phyloP scores from a whole-genome alignment of 1,140 invertebrate species.

The Solenopsis invicta region DNA sequence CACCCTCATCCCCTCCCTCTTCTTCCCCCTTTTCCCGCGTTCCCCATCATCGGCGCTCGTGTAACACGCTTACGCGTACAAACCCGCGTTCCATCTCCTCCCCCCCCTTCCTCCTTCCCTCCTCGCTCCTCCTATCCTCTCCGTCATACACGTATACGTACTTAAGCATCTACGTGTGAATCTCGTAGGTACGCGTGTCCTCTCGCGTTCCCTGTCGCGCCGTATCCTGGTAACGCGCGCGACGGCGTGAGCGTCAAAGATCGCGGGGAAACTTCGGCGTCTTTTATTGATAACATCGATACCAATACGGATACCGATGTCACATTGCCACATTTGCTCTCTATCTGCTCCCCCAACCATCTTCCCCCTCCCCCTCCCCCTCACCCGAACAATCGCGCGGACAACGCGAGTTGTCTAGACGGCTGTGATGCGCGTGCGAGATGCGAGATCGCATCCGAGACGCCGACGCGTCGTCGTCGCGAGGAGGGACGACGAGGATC shows the following conservation, averaged over 20 bases:
- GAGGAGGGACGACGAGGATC: background rate
- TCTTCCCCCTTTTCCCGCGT: no score
- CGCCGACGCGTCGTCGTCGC: conserved; percentile 1
- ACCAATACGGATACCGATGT: conserved; percentile 4
- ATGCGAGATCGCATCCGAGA: background rate
- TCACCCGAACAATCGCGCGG: background rate
- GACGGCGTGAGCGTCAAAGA: background rate
- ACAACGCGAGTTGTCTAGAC: conserved; percentile 11
- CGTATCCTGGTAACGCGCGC: background rate
- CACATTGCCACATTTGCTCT: conserved; percentile 20
- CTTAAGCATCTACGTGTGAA: conserved; percentile 43
- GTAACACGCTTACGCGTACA: background rate
- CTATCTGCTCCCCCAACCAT: background rate
- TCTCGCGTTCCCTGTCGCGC: background rate
- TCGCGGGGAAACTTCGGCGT: background rate
- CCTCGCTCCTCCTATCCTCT: background rate
- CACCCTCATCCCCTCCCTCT: background rate
- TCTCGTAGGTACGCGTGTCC: conserved; percentile 27
- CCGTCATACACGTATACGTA: conserved; percentile 28
- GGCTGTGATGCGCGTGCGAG: background rate
- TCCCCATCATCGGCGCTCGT: background rate
- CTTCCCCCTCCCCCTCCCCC: background rate
- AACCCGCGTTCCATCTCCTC: background rate
- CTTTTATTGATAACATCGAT: conserved; percentile 9
- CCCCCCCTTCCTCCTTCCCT: background rate